phyloP scores from a whole-genome alignment of 2,888 invertebrate species.

The Sepioteuthis lessoniana region DNA sequence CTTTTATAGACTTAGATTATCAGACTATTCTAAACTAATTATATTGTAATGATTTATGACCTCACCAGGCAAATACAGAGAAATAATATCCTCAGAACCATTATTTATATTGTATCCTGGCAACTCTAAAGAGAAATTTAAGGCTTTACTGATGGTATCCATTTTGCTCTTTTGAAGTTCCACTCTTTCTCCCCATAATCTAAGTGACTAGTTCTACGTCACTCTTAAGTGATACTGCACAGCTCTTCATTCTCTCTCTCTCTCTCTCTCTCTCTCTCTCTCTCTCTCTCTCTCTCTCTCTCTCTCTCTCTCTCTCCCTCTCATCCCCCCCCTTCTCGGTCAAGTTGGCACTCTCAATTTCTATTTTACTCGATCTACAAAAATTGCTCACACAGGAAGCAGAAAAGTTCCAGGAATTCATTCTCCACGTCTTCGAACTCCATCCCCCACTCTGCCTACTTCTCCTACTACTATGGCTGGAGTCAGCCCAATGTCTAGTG shows the following conservation, averaged over 20 bases:
- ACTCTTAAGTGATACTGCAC: neutral
- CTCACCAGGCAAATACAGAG: too few species aligned
- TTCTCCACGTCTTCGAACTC: conserved; percentile 66
- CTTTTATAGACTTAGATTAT: too few species aligned
- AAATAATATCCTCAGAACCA: too few species aligned
- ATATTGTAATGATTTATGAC: too few species aligned
- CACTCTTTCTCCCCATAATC: neutral
- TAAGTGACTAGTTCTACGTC: neutral
- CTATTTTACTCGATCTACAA: neutral
- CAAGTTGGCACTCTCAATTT: conserved; percentile 23
- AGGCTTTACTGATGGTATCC: too few species aligned
- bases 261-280: too few species aligned
- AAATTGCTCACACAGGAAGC: conserved; percentile 54
- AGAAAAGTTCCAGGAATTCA: conserved; percentile 61
- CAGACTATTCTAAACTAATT: too few species aligned
- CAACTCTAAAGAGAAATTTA: too few species aligned
- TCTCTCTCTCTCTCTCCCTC: neutral
- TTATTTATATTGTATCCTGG: too few species aligned
- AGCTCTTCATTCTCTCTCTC: neutral
- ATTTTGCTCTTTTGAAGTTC: neutral
- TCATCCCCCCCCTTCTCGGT: too few species aligned
- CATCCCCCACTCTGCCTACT: conserved; percentile 65
- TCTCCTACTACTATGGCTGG: conserved; percentile 57
- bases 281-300: neutral
- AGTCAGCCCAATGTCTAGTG: conserved; percentile 74